A percentile compares a stretch with the other conserved stretches of the same genome.
Conservation (phyloP, 92 coral and sea anemone genomes). For the Porites lobata region DNA sequence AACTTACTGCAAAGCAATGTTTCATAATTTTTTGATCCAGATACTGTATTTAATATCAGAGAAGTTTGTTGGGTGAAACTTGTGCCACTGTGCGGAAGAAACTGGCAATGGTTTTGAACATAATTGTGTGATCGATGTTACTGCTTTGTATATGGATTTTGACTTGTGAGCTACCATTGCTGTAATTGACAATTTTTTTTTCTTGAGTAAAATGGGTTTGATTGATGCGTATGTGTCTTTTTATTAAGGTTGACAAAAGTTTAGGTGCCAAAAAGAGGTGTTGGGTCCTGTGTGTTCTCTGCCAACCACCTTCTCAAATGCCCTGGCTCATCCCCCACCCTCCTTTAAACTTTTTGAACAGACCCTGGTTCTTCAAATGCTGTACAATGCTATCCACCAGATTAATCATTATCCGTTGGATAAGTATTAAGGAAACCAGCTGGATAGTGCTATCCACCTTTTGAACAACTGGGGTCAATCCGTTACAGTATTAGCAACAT, state of each 20-base stretch:
- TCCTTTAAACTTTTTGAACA: no score
- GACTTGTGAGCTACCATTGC: background rate
- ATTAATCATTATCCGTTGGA: no score
- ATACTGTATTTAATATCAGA: conserved; percentile 7
- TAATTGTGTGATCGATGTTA: background rate
- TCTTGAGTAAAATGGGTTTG: background rate
- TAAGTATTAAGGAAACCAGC: no score
- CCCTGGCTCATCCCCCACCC: no score
- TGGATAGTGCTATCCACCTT: no score
- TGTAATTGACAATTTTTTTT: conserved; percentile 17
- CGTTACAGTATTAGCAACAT: no score
- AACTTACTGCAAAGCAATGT: background rate
- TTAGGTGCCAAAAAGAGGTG: no score
- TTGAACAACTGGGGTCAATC: no score
- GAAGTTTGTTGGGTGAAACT: background rate
- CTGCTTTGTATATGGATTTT: conserved; percentile 27
- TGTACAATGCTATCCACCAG: no score
- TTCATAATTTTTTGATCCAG: background rate
- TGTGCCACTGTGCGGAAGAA: background rate
- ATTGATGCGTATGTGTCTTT: background rate
- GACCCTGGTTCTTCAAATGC: no score
- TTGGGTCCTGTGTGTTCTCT: no score
- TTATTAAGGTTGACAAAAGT: background rate
- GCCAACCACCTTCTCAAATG: no score
- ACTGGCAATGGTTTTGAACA: background rate